A percentile compares a stretch with the other conserved stretches of the same genome.
Conservation (phyloP, 64 coral and sea anemone genomes). For the Trachythela sp. region DNA sequence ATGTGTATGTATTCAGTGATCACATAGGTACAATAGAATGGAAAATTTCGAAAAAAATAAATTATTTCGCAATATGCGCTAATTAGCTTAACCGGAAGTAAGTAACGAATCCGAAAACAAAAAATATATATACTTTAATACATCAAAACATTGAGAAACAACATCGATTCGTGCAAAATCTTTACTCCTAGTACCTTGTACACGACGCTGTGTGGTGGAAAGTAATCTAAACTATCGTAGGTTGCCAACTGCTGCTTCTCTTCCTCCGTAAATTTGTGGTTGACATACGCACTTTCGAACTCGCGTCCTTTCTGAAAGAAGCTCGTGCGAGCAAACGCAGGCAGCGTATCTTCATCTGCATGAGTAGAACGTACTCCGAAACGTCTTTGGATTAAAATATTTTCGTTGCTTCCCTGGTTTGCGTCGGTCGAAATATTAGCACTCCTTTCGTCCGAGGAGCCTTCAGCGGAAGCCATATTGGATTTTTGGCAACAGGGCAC, state of each 20-base stretch:
- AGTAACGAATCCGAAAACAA: not conserved
- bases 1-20: too few relatives aligned
- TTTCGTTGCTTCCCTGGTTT: not conserved
- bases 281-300: conserved; percentile 95
- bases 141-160: not conserved
- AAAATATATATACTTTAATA: not conserved
- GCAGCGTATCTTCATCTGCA: conserved; percentile 83
- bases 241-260: conserved; percentile 84
- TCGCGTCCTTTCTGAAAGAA: conserved; percentile 97
- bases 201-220: conserved; percentile 88
- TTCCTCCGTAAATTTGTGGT: conserved; percentile 90
- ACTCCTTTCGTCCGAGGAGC: not conserved
- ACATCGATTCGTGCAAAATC: not conserved
- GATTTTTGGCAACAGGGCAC: too few relatives aligned
- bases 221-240: conserved; percentile 90
- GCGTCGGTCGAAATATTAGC: not conserved
- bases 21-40: too few relatives aligned
- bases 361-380: conserved; percentile 69
- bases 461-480: not conserved
- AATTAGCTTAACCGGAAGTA: too few relatives aligned
- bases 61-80: too few relatives aligned
- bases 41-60: too few relatives aligned
- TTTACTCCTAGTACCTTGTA: conserved; percentile 65
- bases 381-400: not conserved
- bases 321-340: conserved; percentile 49